These are phyloP conservation scores for Pygmarrhopalites habei DNA, from an alignment of 1,140 invertebrate species.

Conservation along the genomic window DNA sequence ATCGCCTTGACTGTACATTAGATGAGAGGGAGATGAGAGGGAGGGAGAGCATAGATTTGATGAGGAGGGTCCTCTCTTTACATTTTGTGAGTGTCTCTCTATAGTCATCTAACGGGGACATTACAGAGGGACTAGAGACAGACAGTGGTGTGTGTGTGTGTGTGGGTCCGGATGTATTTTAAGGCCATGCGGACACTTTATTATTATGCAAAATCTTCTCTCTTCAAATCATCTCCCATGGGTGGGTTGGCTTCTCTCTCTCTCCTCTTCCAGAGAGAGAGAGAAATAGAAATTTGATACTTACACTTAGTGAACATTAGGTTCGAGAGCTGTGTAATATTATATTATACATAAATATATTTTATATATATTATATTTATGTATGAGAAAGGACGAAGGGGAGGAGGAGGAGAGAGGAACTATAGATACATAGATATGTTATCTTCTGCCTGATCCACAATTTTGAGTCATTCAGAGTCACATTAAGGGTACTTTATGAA, in stretches of 20 bases:
- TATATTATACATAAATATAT: too few species aligned
- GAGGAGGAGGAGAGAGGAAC: too few species aligned
- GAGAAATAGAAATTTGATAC: background rate
- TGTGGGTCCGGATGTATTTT: conserved; percentile 6
- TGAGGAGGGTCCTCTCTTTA: background rate
- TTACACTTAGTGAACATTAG: background rate
- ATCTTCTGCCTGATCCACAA: conserved; percentile 17
- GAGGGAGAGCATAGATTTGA: background rate
- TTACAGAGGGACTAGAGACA: too few species aligned
- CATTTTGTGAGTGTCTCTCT: too few species aligned
- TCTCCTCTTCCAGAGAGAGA: background rate
- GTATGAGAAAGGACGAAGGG: too few species aligned
- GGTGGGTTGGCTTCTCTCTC: too few species aligned
- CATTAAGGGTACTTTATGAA: conserved; percentile 35
- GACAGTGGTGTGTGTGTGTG: too few species aligned
- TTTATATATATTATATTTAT: too few species aligned
- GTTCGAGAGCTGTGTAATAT: too few species aligned
- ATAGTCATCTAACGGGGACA: too few species aligned
- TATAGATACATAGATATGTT: background rate
- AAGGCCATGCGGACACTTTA: conserved; percentile 4
- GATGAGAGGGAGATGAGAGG: too few species aligned
- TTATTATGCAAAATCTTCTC: conserved; percentile 1
- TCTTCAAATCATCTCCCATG: conserved; percentile 1
- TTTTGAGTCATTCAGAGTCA: conserved; percentile 26
- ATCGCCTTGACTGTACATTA: background rate